These are phyloP conservation scores for Chironex yamaguchii DNA, from an alignment of 30 jellyfish, hydroid and myxozoan genomes.

Conservation along the genomic window DNA sequence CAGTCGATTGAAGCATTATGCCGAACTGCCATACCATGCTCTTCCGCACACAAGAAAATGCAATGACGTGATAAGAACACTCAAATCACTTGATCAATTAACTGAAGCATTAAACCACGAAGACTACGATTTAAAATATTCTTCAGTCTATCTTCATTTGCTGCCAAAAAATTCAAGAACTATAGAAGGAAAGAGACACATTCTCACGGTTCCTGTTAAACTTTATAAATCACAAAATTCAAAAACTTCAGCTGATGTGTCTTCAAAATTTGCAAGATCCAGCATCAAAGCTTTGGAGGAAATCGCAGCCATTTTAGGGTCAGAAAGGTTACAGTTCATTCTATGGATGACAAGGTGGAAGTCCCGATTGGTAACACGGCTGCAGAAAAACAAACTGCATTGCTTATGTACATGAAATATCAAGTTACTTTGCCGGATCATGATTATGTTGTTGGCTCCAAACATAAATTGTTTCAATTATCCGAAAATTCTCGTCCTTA, in stretches of 20 bases:
- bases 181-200: constrained; percentile 72
- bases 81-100: constrained; percentile 64
- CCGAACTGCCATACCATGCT: constrained; percentile 59
- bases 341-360: constrained; percentile 68
- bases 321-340: constrained; percentile 38
- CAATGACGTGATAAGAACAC: constrained; percentile 63
- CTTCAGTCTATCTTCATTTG: constrained; percentile 63
- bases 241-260: constrained; percentile 61
- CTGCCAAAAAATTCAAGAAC: constrained; percentile 54
- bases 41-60: constrained; percentile 69
- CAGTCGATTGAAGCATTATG: constrained; percentile 63
- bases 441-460: constrained; percentile 65
- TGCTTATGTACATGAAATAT: constrained; percentile 66
- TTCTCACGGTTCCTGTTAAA: constrained; percentile 71
- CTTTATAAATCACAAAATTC: constrained; percentile 60
- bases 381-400: constrained; percentile 59
- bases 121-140: constrained; percentile 62
- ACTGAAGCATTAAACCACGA: constrained; percentile 69
- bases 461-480: too few species aligned
- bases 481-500: too few species aligned
- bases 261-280: constrained; percentile 59
- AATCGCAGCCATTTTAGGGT: constrained; percentile 41
- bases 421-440: constrained; percentile 63
- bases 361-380: constrained; percentile 76
- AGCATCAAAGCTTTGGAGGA: constrained; percentile 34